phyloP scores from a whole-genome alignment of 2,113 vertebrate genomes.

The Scartelaos histophorus region DNA sequence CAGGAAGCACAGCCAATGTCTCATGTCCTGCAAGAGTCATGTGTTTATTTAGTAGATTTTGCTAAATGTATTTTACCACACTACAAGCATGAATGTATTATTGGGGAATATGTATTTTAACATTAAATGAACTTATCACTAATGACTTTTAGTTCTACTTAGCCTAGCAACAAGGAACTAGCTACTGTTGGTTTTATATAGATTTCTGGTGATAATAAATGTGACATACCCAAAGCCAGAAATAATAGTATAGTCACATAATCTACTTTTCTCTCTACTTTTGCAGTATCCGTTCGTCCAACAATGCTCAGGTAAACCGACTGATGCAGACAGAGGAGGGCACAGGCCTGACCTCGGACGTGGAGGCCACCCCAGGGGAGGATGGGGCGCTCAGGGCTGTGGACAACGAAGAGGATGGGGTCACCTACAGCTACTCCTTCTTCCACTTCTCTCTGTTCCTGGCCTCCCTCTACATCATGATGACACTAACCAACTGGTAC shows the following conservation, averaged over 20 bases:
- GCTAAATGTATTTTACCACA: too few species aligned
- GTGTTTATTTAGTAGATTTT: too few species aligned
- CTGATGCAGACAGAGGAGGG: constrained; percentile 88
- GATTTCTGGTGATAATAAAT: too few species aligned
- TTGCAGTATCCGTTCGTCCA: constrained; percentile 85
- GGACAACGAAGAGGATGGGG: constrained; percentile 86
- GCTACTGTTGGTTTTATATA: too few species aligned
- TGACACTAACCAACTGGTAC: constrained; percentile 97
- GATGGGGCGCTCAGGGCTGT: constrained; percentile 71
- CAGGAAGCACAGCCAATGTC: constrained; percentile 1
- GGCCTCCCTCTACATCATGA: constrained; percentile 94
- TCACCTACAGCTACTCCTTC: constrained; percentile 91
- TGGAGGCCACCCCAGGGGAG: constrained; percentile 9
- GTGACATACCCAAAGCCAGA: too few species aligned
- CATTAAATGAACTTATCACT: too few species aligned
- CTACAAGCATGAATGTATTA: too few species aligned
- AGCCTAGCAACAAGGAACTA: too few species aligned
- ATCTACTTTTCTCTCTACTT: not conserved
- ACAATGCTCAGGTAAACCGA: constrained; percentile 88
- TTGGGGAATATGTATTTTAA: too few species aligned
- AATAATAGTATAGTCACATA: not conserved
- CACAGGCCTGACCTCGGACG: constrained; percentile 31
- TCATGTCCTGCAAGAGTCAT: not conserved
- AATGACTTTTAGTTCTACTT: too few species aligned
- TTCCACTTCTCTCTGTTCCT: constrained; percentile 90